Evolutionary conservation across 2,113 vertebrate species (phyloP).

Genomic region (Grammomys dolichurus): DNA sequence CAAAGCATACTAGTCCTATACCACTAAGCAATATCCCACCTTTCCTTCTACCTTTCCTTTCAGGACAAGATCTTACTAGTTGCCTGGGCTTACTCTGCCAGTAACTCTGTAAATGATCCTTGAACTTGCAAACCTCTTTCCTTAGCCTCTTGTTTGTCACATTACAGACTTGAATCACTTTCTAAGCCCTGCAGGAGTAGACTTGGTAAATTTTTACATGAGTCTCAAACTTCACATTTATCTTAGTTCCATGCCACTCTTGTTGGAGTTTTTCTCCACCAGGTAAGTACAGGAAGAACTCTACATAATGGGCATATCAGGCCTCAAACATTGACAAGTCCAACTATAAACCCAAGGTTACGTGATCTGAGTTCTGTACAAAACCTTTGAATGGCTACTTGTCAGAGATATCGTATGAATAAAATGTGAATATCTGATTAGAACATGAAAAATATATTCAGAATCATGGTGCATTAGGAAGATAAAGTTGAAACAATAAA

Average conservation of each 20-base stretch:
- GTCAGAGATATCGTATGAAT: neutral
- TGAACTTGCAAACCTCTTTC: neutral
- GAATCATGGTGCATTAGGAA: neutral
- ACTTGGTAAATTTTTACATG: neutral
- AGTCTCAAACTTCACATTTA: neutral
- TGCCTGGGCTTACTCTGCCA: neutral
- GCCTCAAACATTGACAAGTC: neutral
- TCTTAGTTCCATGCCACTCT: neutral
- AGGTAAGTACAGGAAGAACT: neutral
- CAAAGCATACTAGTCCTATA: neutral
- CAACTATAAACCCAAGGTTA: neutral
- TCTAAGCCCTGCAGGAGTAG: neutral
- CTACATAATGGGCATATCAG: neutral
- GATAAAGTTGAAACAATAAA: constrained; percentile 10
- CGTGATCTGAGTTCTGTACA: neutral
- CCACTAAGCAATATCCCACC: neutral
- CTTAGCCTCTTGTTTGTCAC: neutral
- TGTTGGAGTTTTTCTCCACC: neutral
- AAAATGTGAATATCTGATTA: neutral
- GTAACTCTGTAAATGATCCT: neutral
- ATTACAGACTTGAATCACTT: neutral
- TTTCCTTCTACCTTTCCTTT: neutral
- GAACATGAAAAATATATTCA: neutral
- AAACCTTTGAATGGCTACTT: constrained; percentile 30
- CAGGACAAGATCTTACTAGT: neutral